These are phyloP conservation scores for Gambusia holbrooki DNA, from an alignment of 2,113 vertebrate species.

Conservation along the genomic window DNA sequence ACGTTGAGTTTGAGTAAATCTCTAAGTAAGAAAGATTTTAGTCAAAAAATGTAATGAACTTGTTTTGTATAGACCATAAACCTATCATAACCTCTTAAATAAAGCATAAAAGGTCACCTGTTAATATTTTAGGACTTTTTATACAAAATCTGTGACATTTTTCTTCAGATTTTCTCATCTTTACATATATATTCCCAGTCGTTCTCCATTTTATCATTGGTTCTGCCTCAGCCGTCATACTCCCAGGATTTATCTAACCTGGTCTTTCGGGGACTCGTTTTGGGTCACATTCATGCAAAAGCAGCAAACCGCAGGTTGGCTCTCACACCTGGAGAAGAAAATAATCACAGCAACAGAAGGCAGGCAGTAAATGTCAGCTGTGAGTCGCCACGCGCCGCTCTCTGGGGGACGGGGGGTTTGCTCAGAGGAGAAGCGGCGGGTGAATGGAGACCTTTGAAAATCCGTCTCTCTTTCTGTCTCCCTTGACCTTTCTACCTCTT, in stretches of 20 bases:
- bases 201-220: not conserved
- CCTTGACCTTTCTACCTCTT: conserved; percentile 49
- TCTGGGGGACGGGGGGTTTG: conserved; percentile 26
- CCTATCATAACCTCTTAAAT: too few relatives aligned
- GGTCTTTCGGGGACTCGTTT: conserved; percentile 9
- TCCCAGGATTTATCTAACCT: conserved; percentile 31
- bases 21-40: too few relatives aligned
- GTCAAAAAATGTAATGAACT: too few relatives aligned
- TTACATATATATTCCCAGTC: too few relatives aligned
- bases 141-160: too few relatives aligned
- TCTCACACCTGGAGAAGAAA: conserved; percentile 62
- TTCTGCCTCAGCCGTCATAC: not conserved
- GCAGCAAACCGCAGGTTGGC: conserved; percentile 33
- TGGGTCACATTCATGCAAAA: conserved; percentile 9
- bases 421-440: conserved; percentile 39
- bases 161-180: too few relatives aligned
- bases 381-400: conserved; percentile 34
- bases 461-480: conserved; percentile 47
- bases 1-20: too few relatives aligned
- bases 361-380: conserved; percentile 70
- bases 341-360: conserved; percentile 68
- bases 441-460: conserved; percentile 66
- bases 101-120: too few relatives aligned
- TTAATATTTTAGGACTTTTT: too few relatives aligned
- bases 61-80: too few relatives aligned